These are phyloP conservation scores for Montifringilla adamsi DNA, from an alignment of 2,113 vertebrate genomes.

Conservation along the genomic window DNA sequence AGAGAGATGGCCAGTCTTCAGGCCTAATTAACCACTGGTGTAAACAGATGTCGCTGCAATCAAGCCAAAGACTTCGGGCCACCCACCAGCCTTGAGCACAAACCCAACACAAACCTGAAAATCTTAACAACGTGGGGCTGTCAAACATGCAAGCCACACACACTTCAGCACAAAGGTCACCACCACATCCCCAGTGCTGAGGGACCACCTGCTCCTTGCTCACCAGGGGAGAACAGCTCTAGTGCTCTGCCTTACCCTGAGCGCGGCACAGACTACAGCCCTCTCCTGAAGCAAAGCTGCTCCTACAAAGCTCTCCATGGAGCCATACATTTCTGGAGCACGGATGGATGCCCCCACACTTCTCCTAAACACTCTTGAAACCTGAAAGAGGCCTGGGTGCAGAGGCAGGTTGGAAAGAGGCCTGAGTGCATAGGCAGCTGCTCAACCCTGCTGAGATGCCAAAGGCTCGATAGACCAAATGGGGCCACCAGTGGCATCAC, in stretches of 20 bases:
- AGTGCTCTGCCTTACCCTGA: background rate
- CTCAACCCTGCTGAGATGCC: background rate
- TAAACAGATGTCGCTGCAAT: background rate
- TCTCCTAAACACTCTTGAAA: background rate
- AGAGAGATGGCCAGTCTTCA: background rate
- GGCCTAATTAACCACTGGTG: conserved; percentile 41
- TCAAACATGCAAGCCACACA: background rate
- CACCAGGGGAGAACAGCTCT: background rate
- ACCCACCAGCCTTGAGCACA: background rate
- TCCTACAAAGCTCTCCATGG: fast-evolving
- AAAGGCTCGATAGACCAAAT: background rate
- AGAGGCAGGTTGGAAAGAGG: background rate
- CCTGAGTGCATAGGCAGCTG: background rate
- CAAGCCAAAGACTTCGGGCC: conserved; percentile 1
- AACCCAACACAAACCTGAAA: background rate
- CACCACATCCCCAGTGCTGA: background rate
- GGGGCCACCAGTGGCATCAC: background rate
- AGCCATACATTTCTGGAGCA: background rate
- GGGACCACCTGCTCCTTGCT: background rate
- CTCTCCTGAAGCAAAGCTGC: background rate
- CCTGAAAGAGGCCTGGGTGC: background rate
- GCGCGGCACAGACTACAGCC: fast-evolving
- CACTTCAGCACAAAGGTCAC: background rate
- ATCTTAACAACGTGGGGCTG: background rate
- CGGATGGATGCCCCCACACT: background rate